These are phyloP conservation scores for Opisthocomus hoazin DNA, from an alignment of 2,113 vertebrate species.

Conservation along the genomic window DNA sequence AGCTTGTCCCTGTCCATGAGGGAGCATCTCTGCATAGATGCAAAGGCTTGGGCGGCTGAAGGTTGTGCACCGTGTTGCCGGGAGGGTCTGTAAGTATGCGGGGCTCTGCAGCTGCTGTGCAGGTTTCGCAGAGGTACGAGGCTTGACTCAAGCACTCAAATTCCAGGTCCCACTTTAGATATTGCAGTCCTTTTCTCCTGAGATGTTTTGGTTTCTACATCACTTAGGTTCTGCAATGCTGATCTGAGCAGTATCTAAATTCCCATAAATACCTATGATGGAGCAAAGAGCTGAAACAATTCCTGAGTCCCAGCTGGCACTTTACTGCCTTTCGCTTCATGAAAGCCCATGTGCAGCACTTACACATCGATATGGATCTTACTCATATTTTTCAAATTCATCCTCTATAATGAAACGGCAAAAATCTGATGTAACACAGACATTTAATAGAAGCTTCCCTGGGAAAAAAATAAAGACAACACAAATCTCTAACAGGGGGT, in stretches of 20 bases:
- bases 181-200: not conserved
- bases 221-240: not conserved
- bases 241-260: not conserved
- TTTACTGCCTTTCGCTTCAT: not conserved
- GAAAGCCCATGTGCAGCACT: not conserved
- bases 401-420: not conserved
- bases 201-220: not conserved
- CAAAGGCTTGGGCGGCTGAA: not conserved
- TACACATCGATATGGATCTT: not conserved
- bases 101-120: rapidly evolving
- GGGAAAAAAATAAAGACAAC: not conserved
- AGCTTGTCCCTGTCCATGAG: not conserved
- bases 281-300: not conserved
- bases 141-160: not conserved
- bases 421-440: not conserved
- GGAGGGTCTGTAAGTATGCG: rapidly evolving
- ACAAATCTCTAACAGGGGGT: not conserved
- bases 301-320: not conserved
- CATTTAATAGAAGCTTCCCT: not conserved
- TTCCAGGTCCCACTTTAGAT: not conserved
- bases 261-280: not conserved
- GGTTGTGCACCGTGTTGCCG: not conserved
- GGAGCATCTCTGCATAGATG: not conserved
- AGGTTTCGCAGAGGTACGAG: not conserved
- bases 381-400: not conserved